Percentiles rank a stretch among this genome's conserved stretches.
phyloP scores from a whole-genome alignment of 2,888 invertebrate species.

The Drosophila ochracea region DNA sequence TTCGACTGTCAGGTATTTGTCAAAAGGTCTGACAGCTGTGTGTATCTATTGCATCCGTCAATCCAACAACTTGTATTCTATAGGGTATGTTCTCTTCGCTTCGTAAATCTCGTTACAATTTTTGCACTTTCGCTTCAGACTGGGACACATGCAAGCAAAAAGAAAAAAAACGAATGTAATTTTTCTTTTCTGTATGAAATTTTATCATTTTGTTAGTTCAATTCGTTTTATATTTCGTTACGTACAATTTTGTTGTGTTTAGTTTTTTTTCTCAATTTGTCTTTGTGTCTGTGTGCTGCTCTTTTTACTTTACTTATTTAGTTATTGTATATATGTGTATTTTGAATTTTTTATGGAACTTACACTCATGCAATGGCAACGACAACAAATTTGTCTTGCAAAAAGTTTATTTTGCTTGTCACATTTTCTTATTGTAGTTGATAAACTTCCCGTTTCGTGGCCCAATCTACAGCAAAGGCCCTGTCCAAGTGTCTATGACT shows the following conservation, averaged over 20 bases:
- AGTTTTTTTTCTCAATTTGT: neutral
- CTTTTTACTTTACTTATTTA: conserved; percentile 5
- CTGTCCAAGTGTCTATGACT: conserved; percentile 77
- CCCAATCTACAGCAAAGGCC: conserved; percentile 46
- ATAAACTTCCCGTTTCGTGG: conserved; percentile 71
- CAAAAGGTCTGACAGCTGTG: conserved; percentile 35
- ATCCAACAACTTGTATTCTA: conserved; percentile 32
- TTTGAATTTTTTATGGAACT: conserved; percentile 65
- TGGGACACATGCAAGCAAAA: neutral
- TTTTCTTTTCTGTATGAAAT: conserved; percentile 52
- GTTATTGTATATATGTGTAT: conserved; percentile 23
- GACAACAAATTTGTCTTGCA: conserved; percentile 60
- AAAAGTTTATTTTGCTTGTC: conserved; percentile 69
- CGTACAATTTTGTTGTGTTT: neutral
- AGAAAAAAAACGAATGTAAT: conserved; percentile 20
- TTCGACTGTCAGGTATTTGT: conserved; percentile 44
- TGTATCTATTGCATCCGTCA: conserved; percentile 48
- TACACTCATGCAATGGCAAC: conserved; percentile 52
- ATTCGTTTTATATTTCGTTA: conserved; percentile 60
- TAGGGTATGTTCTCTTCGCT: conserved; percentile 39
- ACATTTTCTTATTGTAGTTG: conserved; percentile 79
- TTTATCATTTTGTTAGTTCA: conserved; percentile 53
- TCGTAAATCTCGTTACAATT: conserved; percentile 43
- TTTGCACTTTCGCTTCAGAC: conserved; percentile 48
- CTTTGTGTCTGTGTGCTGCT: conserved; percentile 3